Base-by-base conservation (phyloP, 2,888 invertebrate species). In the Ormyrus rosae region DNA sequence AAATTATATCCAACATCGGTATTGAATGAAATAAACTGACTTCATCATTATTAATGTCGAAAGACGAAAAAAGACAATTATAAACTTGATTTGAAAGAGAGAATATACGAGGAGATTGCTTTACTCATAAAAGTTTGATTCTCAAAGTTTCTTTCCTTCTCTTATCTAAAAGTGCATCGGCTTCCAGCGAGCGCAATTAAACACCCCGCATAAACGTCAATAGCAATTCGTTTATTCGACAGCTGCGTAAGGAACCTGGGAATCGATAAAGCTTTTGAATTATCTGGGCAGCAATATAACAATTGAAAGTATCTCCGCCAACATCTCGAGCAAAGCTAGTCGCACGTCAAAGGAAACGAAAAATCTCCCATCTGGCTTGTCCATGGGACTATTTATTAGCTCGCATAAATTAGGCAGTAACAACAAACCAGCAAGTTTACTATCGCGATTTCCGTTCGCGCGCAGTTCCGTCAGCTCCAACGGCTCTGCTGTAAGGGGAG, bases 371-470 rank as follows among this genome's bases (percentile, higher is more conserved):
- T 71, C 61, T 46, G 56, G 5, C 64, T 61, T 76, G 68, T 76
- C 68, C 58, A 51, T 48, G 19, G 56, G 6, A 13, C 63, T 67
- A 81, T 73, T 81, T 81, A 77, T 81, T 81, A 80, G 60, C 67
- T 75, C 58, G 65, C 63, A 76, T 77, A 72, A 81, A 70, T 78
- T 78, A 51, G 58, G 56, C 53, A 60, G 64, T 53, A 65, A 73
- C 60, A 74, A 60, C 58, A 51, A 81, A 81, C 64, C 60, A 65
- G 70, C 50, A 19, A 55, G 72, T 81, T 81, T 78, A 81, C 74
- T 74, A 78, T 80, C 81, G 75, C 72, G 83, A 81, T 83, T 83
- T 83, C 73, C 78, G 70, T 74, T 78, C 74, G 19, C 51, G 58
- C 53, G 50, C 34, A 63, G 46, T 82, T 69, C 61, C 72, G 50